Base-by-base conservation (phyloP, 2,888 invertebrate species). In the Drosophila nr. perissopoda region DNA sequence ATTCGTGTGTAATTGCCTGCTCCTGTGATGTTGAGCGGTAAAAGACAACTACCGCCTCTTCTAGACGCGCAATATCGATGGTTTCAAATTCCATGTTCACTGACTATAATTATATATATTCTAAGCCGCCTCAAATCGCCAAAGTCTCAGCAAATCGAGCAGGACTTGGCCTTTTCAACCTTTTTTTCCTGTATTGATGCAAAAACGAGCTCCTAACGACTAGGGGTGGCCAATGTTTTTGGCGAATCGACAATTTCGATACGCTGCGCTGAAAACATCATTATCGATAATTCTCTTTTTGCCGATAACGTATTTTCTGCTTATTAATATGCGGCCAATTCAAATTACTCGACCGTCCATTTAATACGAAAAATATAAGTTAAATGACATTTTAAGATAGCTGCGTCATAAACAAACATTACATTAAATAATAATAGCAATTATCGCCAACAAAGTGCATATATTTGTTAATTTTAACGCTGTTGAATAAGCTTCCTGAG, bases 1-100 rank as follows among this genome's bases (percentile, higher is more conserved):
- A 98, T 53, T 96, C 95, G 91, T 98, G 97, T 72, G 97, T 96
- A 82, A 96, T 95, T 16, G 96, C 95, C 89, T 97, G 96, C 82
- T 96, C 96, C 53, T 94, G 94, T 2, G 95, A 94, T 52, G 91
- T 91, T 27, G 92, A 92, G 33, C 92, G 92, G 80, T 93, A 93
- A 73, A 93, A 93, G 11, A 91, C 83, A 48, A 92, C 86, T 18
- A 93, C 92, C n/a, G 93, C 93, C 76, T 93, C 92, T 76, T 93
- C 93, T 25, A 93, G 80, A 25, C 91, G 87, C 21, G 87, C 88
- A 54, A 93, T 90, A 80, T 93, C 92, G 40, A 92, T 91, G 38
- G 72, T 51, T 71, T 80, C 83, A 13, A 69, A n/a, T 27, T 76
- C 70, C 78, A 78, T 80, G 10, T 25, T 65, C 31, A 16, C 18